A percentile compares a stretch with the other conserved stretches of the same genome.
These are phyloP conservation scores for Microplitis deprimator DNA, from an alignment of 2,888 invertebrate species.

Conservation along the genomic window DNA sequence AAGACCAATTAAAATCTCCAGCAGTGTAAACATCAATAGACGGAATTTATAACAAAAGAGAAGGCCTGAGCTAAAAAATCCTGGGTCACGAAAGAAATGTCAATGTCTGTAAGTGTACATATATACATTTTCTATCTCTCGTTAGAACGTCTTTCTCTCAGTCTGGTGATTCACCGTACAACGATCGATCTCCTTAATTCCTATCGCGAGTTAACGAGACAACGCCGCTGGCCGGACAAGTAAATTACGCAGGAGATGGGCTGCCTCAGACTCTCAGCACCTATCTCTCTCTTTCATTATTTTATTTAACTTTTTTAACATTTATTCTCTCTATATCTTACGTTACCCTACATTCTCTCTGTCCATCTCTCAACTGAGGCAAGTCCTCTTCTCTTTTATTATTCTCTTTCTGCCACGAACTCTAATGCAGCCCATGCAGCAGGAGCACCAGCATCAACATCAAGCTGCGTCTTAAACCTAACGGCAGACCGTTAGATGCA, in stretches of 20 bases:
- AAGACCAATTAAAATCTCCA: slow-evolving; percentile 6
- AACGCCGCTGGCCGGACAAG: slow-evolving; percentile 66
- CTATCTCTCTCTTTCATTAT: slow-evolving; percentile 25
- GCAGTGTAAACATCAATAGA: slow-evolving; percentile 1
- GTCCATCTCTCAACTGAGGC: too few relatives aligned
- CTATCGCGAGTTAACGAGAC: slow-evolving; percentile 68
- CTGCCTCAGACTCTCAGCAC: slow-evolving; percentile 20
- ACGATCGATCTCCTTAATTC: slow-evolving; percentile 65
- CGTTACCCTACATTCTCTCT: background rate
- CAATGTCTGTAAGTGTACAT: background rate
- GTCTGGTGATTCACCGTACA: slow-evolving; percentile 49
- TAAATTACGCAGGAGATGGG: slow-evolving; percentile 63
- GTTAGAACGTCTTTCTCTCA: slow-evolving; percentile 39
- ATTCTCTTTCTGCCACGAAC: slow-evolving; percentile 24
- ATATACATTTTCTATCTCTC: background rate
- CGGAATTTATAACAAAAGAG: slow-evolving; percentile 17
- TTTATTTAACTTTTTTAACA: slow-evolving; percentile 27
- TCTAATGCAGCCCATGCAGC: slow-evolving; percentile 20
- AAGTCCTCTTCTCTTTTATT: slow-evolving; percentile 10
- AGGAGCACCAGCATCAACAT: background rate
- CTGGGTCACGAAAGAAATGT: slow-evolving; percentile 33
- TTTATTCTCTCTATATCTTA: slow-evolving; percentile 22
- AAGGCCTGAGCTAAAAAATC: slow-evolving; percentile 14
- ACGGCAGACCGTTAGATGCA: slow-evolving; percentile 63
- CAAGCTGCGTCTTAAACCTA: slow-evolving; percentile 52